Conservation (phyloP, 2,888 invertebrate genomes). For the Anthrax anthrax region DNA sequence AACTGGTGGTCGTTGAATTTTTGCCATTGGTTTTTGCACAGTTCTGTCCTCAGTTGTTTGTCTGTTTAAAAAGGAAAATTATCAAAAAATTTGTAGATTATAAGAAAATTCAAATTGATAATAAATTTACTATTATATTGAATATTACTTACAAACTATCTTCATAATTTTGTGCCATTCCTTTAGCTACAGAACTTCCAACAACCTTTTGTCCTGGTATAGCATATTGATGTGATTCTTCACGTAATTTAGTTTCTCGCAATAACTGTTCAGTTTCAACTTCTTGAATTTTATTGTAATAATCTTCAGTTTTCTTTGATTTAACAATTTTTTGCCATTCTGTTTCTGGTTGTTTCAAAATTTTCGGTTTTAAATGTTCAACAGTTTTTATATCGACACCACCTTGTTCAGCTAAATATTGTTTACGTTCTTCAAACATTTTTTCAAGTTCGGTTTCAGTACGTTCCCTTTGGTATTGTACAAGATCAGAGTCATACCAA, state of each 20-base stretch:
- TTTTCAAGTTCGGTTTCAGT: slow-evolving; percentile 69
- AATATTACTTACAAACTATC: slow-evolving; percentile 59
- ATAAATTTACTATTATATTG: background rate
- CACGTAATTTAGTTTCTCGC: slow-evolving; percentile 65
- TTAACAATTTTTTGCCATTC: slow-evolving; percentile 77
- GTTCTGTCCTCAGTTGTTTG: slow-evolving; percentile 44
- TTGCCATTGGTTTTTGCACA: slow-evolving; percentile 30
- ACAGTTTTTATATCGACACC: slow-evolving; percentile 43
- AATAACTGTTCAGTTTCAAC: slow-evolving; percentile 73
- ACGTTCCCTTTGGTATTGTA: slow-evolving; percentile 70
- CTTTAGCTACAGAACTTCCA: slow-evolving; percentile 59
- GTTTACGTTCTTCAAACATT: slow-evolving; percentile 73
- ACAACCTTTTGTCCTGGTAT: slow-evolving; percentile 73
- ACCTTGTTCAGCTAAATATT: slow-evolving; percentile 49
- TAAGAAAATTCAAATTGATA: background rate
- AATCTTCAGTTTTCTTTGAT: slow-evolving; percentile 68
- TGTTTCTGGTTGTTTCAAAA: slow-evolving; percentile 56
- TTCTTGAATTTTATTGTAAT: slow-evolving; percentile 66
- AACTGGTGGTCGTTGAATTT: slow-evolving; percentile 36
- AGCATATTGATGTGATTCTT: slow-evolving; percentile 65
- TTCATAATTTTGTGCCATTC: slow-evolving; percentile 79
- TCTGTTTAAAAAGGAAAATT: slow-evolving; percentile 32
- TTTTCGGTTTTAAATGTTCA: slow-evolving; percentile 48
- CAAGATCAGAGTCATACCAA: slow-evolving; percentile 83
- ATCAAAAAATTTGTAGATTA: background rate